phyloP scores from a whole-genome alignment of 2,797 vertebrate species.

The Eulemur coronatus region DNA sequence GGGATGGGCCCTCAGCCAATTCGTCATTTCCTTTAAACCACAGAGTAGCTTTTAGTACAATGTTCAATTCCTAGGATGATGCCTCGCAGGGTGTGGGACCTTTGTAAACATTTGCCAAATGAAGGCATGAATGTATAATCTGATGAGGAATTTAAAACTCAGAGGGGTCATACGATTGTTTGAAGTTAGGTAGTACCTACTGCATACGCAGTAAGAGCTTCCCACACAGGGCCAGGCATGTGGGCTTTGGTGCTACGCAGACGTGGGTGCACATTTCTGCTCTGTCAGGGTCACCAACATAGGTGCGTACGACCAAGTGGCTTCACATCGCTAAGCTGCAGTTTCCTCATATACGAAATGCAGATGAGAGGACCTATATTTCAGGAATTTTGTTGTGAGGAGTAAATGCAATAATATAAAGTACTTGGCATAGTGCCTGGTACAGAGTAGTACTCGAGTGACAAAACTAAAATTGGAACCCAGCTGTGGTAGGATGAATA shows the following conservation, averaged over 20 bases:
- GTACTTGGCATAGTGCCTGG: neutral
- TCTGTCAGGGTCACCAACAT: neutral
- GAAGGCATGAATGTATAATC: neutral
- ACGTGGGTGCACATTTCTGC: neutral
- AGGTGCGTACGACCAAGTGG: neutral
- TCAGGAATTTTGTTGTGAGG: neutral
- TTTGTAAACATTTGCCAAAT: neutral
- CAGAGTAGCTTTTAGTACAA: neutral
- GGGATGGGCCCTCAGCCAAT: neutral
- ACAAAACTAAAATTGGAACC: neutral
- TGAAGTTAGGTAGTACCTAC: neutral
- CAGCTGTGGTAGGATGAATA: neutral
- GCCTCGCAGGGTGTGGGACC: neutral
- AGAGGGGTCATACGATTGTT: neutral
- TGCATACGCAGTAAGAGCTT: neutral
- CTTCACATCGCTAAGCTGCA: neutral
- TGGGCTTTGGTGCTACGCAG: neutral
- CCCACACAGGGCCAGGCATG: too few relatives aligned
- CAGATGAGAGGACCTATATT: neutral
- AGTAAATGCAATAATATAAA: slow-evolving; percentile 13
- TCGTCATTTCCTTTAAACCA: neutral
- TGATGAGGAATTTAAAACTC: neutral
- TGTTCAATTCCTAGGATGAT: neutral
- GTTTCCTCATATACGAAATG: neutral
- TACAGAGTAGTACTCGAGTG: neutral